Evolutionary conservation across 2,888 invertebrate genomes (phyloP), one percentile per base, ranked within the genome.

Genomic region (Mellilla xanthometata): DNA sequence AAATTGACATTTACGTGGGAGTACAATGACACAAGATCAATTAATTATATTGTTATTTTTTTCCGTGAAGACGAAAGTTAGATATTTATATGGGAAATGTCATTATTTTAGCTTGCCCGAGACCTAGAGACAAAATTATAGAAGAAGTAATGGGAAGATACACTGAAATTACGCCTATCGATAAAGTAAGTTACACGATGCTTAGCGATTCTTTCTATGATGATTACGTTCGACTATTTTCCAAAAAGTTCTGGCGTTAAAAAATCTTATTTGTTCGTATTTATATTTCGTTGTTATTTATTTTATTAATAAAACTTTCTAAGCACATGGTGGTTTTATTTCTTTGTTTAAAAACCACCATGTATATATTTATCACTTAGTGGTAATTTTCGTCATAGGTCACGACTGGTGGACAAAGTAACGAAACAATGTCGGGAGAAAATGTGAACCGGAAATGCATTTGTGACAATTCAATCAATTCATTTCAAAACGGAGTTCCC

Each of bases 61-160:
- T 24, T n/a, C 1, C 4, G 24, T 24, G 8, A 24, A 7, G 4
- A 19, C 8, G 2, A 24, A 7, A 24, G 8, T 24, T 8, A 4
- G 19, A 19, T 6, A 19, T 19, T 19, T 19, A 19, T 19, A 33
- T 27, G 29, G 23, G 19, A 15, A 7, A 3, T 24, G 38, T 52
- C 38, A 49, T 56, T 55, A 66, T 84, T 83, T 68, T 84, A 82
- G 83, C 75, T 78, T 36, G 54, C 65, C 72, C 64, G 62, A 61
- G 57, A 48, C 72, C 72, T 47, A 74, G 77, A 49, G 66, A 79
- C 53, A 60, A 55, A 60, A 72, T 81, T 49, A 80, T 85, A 34
- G 72, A 76, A 50, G 82, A 81, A 68, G 79, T 84, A 5, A 71
- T 81, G 70, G 82, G 82, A 67, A 69, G 62, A 61, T 76, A 73